Evolutionary conservation across 2,797 vertebrate species (phyloP).

Genomic region (Enteromius thamalakanensis): DNA sequence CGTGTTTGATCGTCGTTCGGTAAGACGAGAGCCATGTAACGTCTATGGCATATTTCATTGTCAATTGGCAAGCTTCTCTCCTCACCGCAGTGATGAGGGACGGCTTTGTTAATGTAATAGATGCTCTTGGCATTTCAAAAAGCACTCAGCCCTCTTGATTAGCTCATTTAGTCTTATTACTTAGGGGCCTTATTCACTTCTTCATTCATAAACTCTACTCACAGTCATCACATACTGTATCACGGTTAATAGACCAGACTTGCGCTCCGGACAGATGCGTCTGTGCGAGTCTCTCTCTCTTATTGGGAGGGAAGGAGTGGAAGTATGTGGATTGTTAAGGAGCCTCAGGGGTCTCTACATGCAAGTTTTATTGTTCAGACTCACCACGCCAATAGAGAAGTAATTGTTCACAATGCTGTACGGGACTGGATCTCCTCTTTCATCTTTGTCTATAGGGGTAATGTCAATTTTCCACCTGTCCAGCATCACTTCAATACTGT

Average conservation of each 20-base stretch:
- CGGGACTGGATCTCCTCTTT: conserved; percentile 93
- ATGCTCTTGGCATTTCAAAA: conserved; percentile 61
- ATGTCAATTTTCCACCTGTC: conserved; percentile 95
- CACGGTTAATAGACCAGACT: conserved; percentile 44
- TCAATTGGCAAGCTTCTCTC: conserved; percentile 55
- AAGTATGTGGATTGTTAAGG: conserved; percentile 1
- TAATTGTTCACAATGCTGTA: conserved; percentile 97
- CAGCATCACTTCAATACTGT: conserved; percentile 86
- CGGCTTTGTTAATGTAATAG: conserved; percentile 59
- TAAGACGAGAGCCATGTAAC: conserved; percentile 53
- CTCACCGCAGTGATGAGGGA: conserved; percentile 54
- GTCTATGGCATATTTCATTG: conserved; percentile 56
- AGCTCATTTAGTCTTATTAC: conserved; percentile 62
- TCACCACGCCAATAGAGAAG: conserved; percentile 96
- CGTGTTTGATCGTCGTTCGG: conserved; percentile 33
- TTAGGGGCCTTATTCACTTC: conserved; percentile 56
- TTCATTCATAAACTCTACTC: conserved; percentile 61
- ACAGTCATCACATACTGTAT: conserved; percentile 25
- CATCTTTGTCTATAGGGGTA: conserved; percentile 88
- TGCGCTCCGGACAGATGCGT: conserved; percentile 3
- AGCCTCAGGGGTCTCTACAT: conserved; percentile 13
- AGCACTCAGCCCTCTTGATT: conserved; percentile 63
- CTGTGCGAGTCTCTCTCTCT: neutral
- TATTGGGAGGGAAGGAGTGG: neutral
- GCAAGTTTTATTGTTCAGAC: conserved; percentile 57